Base-by-base conservation (phyloP, 2,113 vertebrate species). In the Chamaea fasciata region DNA sequence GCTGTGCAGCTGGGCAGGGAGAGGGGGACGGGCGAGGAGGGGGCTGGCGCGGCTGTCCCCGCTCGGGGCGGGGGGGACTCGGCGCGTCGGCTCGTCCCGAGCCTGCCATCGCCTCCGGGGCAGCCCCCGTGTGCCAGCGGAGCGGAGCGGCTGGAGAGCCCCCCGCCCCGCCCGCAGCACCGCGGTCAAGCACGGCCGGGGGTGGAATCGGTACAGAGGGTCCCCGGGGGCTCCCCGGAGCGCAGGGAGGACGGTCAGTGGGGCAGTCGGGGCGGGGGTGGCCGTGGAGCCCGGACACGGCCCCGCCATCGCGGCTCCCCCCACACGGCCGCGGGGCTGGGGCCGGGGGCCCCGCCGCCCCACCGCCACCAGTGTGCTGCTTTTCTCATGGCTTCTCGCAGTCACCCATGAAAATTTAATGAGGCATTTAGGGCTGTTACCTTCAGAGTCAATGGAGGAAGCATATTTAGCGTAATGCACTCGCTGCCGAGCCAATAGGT, bases 331-430 rank as follows among this genome's bases (percentile, higher is more conserved):
- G 59, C 42, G 42, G 82, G 57, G 56, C 56, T 3, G n/a, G 56
- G 35, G 52, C 53, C 68, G 60, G 78, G 31, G 56, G 26, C 49
- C 15, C 79, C 47, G 10, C 57, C 59, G 74, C 12, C 57, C 79
- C 50, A 10, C 57, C 53, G 75, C 12, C 59, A 17, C 92, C 90
- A 89, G 84, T 33, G 88, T 77, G 77, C 96, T 68, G 47, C 75
- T 94, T 97, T 94, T 94, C 75, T 94, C 83, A 77, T 96, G 92
- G 95, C 91, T 97, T 95, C 96, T 94, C 94, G 95, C 96, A 97
- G 89, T 98, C 97, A 98, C 74, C 98, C 98, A 95, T 97, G 97
- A 98, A 97, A 97, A 98, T 98, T 97, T 98, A 98, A 98, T 98
- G 98, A 98, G 96, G 96, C 97, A 96, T 98, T 98, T 97, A 97